Evolutionary conservation across 2,113 vertebrate species (phyloP).

Genomic region (Psilopogon haemacephalus): DNA sequence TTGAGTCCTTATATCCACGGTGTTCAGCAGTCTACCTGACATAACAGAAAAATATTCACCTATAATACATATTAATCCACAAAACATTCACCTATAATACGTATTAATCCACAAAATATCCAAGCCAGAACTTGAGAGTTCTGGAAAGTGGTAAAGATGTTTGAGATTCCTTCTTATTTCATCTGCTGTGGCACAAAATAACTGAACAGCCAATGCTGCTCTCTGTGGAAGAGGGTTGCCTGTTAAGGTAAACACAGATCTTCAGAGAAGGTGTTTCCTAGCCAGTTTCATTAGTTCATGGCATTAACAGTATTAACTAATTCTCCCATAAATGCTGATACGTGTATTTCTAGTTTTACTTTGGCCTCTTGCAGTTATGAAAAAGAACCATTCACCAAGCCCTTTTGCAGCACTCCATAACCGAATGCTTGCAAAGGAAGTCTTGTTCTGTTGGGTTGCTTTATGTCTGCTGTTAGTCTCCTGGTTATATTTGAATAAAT

Average conservation of each 20-base stretch:
- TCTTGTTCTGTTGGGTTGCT: not conserved
- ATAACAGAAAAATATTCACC: not conserved
- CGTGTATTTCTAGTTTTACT: not conserved
- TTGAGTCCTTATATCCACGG: not conserved
- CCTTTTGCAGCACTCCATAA: not conserved
- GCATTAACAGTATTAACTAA: not conserved
- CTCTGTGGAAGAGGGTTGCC: not conserved
- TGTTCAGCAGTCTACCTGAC: not conserved
- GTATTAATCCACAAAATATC: not conserved
- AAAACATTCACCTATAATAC: not conserved
- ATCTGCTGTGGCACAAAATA: not conserved
- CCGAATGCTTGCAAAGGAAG: not conserved
- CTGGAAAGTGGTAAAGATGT: not conserved
- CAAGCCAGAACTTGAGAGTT: not conserved
- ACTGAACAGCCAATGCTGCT: not conserved
- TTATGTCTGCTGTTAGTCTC: not conserved
- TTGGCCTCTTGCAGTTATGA: not conserved
- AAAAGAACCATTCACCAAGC: not conserved
- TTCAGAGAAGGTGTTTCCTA: not conserved
- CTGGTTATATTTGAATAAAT: not conserved
- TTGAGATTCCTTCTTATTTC: not conserved
- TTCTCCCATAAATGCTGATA: not conserved
- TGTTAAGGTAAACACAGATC: not conserved
- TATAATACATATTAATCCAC: not conserved
- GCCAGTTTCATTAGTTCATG: not conserved